Base-by-base conservation (phyloP, 2,888 invertebrate genomes). In the Himalopsyche anomala region DNA sequence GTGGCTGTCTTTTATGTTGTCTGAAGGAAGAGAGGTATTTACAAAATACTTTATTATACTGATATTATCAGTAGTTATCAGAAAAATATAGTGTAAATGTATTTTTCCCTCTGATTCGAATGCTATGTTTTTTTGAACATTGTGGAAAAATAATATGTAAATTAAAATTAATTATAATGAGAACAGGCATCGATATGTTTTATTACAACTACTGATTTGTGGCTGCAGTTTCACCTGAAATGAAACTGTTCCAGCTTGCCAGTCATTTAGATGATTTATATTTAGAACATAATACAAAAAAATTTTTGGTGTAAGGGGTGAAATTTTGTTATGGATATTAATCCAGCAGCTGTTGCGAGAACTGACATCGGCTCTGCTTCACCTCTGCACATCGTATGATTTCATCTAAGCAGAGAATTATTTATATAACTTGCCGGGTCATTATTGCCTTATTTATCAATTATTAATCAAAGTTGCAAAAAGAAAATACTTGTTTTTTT, bases 191-290 rank as follows among this genome's bases (percentile, higher is more conserved):
- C 12, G 9, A 3, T 45, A 5, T 45, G 45, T 51, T 51, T 15
- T 51, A 51, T 51, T 15, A 51, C 15, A 11, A 74, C 62, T 19
- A n/a, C 28, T 74, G 74, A 28, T 74, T 38, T 74, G 74, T 74
- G 74, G 74, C 74, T 74, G 36, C 4, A 5, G 74, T 74, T 74
- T 74, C 38, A 0, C 36, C 15, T 19, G 12, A 74, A 74, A 38
- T 36, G 74, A 74, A 74, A 74, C 74, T 5, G 36, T 74, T 15
- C 5, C n/a, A 74, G 74, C 74, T 74, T 74, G 74, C 74, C 74
- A 74, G 74, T 74, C 74, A 74, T 74, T 38, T 5, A 74, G 74
- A 74, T 74, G 36, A 36, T 36, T 12, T 74, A 15, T 12, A 36
- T 74, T 74, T 28, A 74, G 74, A 74, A 2, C 1, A 69, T 28